Evolutionary conservation across 2,113 vertebrate genomes (phyloP), one percentile per base, ranked within the genome.

Genomic region (Poeciliopsis turrubarensis): DNA sequence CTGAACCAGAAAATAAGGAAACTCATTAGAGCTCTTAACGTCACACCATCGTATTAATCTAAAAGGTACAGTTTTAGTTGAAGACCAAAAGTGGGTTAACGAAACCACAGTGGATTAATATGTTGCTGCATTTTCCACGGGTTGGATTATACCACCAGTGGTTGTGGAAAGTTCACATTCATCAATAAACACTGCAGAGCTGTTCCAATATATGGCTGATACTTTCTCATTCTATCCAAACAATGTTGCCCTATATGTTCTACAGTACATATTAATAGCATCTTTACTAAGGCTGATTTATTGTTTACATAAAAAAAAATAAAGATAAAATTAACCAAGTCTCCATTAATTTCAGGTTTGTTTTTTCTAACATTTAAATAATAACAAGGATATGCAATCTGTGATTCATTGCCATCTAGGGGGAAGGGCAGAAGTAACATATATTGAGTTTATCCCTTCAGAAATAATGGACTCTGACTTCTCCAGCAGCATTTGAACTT

Each of bases 401-500:
- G 19, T 15, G 17, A 19, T 47, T 32, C 30, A 57, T 60, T 60
- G 34, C 30, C 8, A 30, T 41, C 27, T 13, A 11, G 1, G 9
- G 41, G 60, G 15, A 44, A 8, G 34, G 41, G 27, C 34, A 41
- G 32, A 19, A 62, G 70, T 29, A 10, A 8, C 29, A 64, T 47
- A 15, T 62, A 15, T 9, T 64, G 4, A 25, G 39, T 51, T 10
- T 30, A 8, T 63, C 37, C 10, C 60, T n/a, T 32, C 17, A 26
- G 60, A 72, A 60, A 72, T 41, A 9, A 72, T 39, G 60, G 34
- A 44, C 60, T 31, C 30, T 30, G 60, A 44, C 60, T 72, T 11
- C 61, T 41, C 34, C 60, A 72, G n/a, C 6, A 60, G 34, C 34
- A 27, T 64, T 63, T 72, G 70, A 72, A 64, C 70, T 31, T 15